Conservation (phyloP, 1,140 invertebrate species). For the Penaeus japonicus region DNA sequence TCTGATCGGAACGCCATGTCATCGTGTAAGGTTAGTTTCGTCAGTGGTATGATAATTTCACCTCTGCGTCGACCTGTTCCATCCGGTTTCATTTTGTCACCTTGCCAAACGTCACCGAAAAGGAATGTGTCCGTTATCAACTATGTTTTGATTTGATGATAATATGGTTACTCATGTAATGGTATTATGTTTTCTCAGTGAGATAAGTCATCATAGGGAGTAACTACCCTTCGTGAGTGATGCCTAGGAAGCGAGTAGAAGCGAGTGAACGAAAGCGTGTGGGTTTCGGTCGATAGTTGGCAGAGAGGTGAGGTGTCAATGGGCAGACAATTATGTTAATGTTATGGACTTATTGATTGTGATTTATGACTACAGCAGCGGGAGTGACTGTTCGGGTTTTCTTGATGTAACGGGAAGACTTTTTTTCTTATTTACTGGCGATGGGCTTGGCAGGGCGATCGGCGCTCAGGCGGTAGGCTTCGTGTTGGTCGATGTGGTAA, state of each 20-base stretch:
- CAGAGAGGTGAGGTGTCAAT: constrained; percentile 53
- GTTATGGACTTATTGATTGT: constrained; percentile 54
- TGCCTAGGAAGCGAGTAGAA: neutral
- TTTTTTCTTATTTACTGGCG: neutral
- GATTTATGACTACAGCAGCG: constrained; percentile 25
- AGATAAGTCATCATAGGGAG: too few relatives aligned
- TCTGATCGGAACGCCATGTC: constrained; percentile 32
- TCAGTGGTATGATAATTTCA: neutral
- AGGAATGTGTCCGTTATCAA: too few relatives aligned
- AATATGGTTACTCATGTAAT: too few relatives aligned
- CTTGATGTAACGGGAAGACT: neutral
- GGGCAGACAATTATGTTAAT: constrained; percentile 52
- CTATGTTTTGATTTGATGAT: too few relatives aligned
- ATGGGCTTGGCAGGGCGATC: too few relatives aligned
- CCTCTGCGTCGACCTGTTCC: neutral
- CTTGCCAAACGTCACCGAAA: too few relatives aligned
- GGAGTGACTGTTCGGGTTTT: neutral
- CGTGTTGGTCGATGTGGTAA: too few relatives aligned
- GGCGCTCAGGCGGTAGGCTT: too few relatives aligned
- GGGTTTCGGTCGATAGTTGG: constrained; percentile 36
- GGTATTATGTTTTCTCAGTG: too few relatives aligned
- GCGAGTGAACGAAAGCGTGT: constrained; percentile 7
- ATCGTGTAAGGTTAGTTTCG: constrained; percentile 18
- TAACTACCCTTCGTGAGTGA: too few relatives aligned
- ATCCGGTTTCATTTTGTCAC: neutral